Conservation (phyloP, 2,797 vertebrate genomes). For the Delichon dasypus region DNA sequence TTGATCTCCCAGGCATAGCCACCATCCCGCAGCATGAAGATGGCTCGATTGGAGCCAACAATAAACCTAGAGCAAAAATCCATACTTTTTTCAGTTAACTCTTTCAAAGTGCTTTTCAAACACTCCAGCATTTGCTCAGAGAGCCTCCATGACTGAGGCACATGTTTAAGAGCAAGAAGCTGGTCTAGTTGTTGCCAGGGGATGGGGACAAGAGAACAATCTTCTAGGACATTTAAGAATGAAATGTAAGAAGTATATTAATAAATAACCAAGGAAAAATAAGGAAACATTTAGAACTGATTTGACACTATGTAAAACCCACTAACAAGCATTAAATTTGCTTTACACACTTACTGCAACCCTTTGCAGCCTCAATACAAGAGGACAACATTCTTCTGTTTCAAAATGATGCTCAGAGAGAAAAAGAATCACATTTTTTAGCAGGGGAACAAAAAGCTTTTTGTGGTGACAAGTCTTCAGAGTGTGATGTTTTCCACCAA, state of each 20-base stretch:
- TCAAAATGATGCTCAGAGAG: not conserved
- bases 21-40: conserved; percentile 95
- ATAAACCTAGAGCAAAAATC: conserved; percentile 82
- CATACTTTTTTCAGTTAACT: not conserved
- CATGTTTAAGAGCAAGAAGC: not conserved
- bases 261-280: not conserved
- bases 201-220: not conserved
- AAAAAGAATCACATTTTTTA: not conserved
- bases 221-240: not conserved
- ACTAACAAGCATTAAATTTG: not conserved
- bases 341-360: not conserved
- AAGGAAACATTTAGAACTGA: not conserved
- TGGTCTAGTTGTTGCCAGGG: not conserved
- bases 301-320: not conserved
- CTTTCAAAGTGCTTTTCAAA: not conserved
- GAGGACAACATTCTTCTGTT: not conserved
- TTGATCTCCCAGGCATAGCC: conserved; percentile 94
- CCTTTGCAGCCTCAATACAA: not conserved
- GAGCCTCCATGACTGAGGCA: not conserved
- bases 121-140: not conserved
- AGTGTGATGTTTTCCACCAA: not conserved
- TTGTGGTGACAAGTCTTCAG: not conserved
- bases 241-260: not conserved
- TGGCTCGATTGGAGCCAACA: conserved; percentile 90
- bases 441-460: not conserved